Evolutionary conservation across 2,113 vertebrate genomes (phyloP), one percentile per base, ranked within the genome.

Genomic region (Caracal caracal): DNA sequence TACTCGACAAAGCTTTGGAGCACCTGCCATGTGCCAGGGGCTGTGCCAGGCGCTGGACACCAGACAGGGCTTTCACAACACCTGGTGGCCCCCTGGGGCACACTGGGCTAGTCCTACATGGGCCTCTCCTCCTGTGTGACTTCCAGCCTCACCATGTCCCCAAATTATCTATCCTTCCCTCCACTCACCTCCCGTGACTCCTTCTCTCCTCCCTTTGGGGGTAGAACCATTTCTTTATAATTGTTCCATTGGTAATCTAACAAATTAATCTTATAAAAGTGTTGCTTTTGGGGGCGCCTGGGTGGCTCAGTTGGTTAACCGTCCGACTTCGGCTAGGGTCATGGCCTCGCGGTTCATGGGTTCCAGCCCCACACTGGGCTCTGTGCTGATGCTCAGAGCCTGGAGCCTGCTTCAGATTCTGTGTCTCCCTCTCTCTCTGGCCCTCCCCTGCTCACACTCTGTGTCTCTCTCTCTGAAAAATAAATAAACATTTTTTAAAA

Each of bases 21-120:
- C 92, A 83, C 73, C 79, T 95, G 96, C 78, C 88, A 24, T 7
- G 0, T n/a, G 43, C 78, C 93, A 75, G 28, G 76, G 40, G 20
- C 65, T 4, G 17, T 82, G 97, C 97, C 88, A 93, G 94, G 93
- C 2, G 0, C 88, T 30, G 51, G 83, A 49, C 90, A 80, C 47
- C 61, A 49, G 33, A 71, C 95, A 85, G 76, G 81, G 26, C 47
- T 97, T 95, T 94, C 93, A 90, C 61, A 68, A 65, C 85, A 94
- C 89, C 68, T 43, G 66, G 66, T 96, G 88, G 40, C 73, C 40
- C 70, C 85, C 73, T 76, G 86, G 1, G 6, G 91, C 0, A 19
- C 10, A 0, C 71, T 88, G 35, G 79, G 28, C n/a, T 12, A 40
- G 26, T 17, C 47, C 63, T 63, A 5, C 13, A 1, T 0, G 33